Base-by-base conservation (phyloP, 2,113 vertebrate genomes). In the Zapornia atra region DNA sequence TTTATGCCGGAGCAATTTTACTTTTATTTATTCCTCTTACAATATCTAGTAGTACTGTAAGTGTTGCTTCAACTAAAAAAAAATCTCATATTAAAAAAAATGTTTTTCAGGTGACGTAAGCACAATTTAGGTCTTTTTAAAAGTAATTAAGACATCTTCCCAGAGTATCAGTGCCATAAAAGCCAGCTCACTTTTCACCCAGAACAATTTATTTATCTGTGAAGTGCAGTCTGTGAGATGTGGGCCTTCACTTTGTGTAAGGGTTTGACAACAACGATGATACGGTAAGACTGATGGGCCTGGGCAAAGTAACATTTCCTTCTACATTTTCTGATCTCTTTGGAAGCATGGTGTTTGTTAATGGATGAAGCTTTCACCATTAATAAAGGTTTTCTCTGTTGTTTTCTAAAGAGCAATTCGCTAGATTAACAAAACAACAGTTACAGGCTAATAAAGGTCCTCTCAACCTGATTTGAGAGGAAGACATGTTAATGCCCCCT, bases 401-500 rank as follows among this genome's bases (percentile, higher is more conserved):
- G 91, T 97, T 98, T 98, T 94, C 84, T 94, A 71, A 92, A 95
- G 65, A 97, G 68, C 79, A 96, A 94, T 98, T 98, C 94, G 97
- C 94, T 94, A 96, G 91, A 97, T 97, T 94, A 96, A 92, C 89
- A 95, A 95, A 98, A 97, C 96, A 98, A 95, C 97, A 88, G 88
- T 82, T 90, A 95, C 42, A 26, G 82, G 80, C 88, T 97, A 96
- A 95, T 95, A 97, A 96, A 93, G 71, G 77, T 79, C 71, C 90
- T 93, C 72, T 93, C 61, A 95, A 93, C 89, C 94, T 36, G 17
- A 73, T 57, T 92, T 90, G 42, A 82, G 96, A 95, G 96, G 92
- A 54, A 85, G 75, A 94, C 65, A 12, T 54, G 86, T 83, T 95
- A 94, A 92, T 63, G 60, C 66, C 97, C 85, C 34, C 25, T 59